A percentile compares a stretch with the other conserved stretches of the same genome.
These are phyloP conservation scores for Sebastes trivittatus DNA, from an alignment of 2,797 vertebrate species.

Conservation along the genomic window DNA sequence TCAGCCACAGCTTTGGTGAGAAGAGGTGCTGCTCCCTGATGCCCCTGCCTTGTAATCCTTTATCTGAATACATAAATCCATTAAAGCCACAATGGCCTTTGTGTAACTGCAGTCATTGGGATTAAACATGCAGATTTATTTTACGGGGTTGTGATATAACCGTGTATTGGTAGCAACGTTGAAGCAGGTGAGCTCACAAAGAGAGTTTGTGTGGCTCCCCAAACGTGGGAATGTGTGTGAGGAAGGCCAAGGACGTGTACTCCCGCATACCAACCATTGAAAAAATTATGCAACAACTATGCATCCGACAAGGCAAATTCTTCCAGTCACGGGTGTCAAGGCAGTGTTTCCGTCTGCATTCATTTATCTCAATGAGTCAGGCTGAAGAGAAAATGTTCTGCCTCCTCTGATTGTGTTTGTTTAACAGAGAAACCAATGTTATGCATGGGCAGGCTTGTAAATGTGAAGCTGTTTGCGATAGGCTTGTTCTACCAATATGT, in stretches of 20 bases:
- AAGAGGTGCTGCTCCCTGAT: neutral
- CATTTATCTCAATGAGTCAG: slow-evolving; percentile 53
- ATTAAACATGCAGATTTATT: slow-evolving; percentile 55
- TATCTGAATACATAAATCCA: slow-evolving; percentile 48
- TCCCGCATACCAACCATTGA: neutral
- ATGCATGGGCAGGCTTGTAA: slow-evolving; percentile 45
- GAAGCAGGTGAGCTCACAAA: neutral
- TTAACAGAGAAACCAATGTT: slow-evolving; percentile 46
- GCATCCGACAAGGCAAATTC: slow-evolving; percentile 29
- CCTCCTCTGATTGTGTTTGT: slow-evolving; percentile 50
- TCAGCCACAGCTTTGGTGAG: slow-evolving; percentile 36
- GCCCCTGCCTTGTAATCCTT: slow-evolving; percentile 42
- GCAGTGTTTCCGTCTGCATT: slow-evolving; percentile 30
- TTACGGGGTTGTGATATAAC: slow-evolving; percentile 47
- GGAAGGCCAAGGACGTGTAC: neutral
- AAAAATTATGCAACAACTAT: slow-evolving; percentile 27
- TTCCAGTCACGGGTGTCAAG: slow-evolving; percentile 26
- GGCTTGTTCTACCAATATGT: neutral
- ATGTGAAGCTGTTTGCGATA: slow-evolving; percentile 26
- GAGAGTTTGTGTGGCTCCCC: neutral
- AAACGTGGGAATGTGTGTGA: neutral
- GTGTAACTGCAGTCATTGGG: slow-evolving; percentile 55
- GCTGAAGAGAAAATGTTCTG: slow-evolving; percentile 1
- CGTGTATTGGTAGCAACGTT: slow-evolving; percentile 19
- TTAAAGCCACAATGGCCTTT: slow-evolving; percentile 51